Evolutionary conservation across 2,888 invertebrate genomes (phyloP).

Genomic region (Drosophila trichaetosa): DNA sequence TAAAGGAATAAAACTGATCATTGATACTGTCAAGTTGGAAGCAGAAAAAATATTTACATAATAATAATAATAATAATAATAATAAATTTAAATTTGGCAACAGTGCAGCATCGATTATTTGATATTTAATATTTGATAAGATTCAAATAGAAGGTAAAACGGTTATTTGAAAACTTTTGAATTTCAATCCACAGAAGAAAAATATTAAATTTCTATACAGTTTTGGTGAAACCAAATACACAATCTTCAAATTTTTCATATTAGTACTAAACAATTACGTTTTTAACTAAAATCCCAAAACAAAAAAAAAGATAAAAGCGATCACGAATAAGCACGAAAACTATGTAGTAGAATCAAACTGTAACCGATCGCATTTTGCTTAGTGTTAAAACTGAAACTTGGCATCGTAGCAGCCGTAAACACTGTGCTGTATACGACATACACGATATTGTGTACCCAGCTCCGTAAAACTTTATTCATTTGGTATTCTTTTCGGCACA

Average conservation of each 20-base stretch:
- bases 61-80: background rate
- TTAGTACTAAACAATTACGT: too few relatives aligned
- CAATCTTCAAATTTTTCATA: too few relatives aligned
- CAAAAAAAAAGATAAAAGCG: background rate
- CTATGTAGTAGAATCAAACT: background rate
- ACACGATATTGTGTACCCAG: conserved; percentile 31
- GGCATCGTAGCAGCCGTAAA: conserved; percentile 48
- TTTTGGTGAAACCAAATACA: too few relatives aligned
- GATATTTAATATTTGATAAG: background rate
- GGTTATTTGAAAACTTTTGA: background rate
- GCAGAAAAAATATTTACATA: background rate
- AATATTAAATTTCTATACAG: too few relatives aligned
- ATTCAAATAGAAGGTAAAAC: too few relatives aligned
- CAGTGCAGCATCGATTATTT: conserved; percentile 8
- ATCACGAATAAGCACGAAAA: background rate
- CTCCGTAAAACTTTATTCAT: conserved; percentile 46
- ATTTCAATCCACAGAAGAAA: background rate
- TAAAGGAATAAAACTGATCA: background rate
- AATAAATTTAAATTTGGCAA: too few relatives aligned
- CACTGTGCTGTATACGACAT: conserved; percentile 10
- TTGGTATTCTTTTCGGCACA: conserved; percentile 42
- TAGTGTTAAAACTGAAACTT: conserved; percentile 23
- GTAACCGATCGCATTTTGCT: background rate
- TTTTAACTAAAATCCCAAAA: too few relatives aligned
- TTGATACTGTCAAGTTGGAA: background rate